phyloP scores from a whole-genome alignment of 2,113 vertebrate genomes.

The Hydrochoerus hydrochaeris region DNA sequence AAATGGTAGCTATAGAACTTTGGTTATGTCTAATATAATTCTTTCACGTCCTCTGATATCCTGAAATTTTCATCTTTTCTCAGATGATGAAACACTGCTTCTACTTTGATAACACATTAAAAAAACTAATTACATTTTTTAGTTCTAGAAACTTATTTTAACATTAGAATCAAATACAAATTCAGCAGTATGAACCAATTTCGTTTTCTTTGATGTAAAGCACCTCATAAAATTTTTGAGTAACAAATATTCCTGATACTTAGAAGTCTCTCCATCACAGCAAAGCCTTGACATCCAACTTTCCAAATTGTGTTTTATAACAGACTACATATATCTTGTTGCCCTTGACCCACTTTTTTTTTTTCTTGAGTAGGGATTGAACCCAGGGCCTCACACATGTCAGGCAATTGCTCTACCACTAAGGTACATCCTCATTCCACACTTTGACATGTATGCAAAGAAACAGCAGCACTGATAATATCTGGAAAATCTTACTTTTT shows the following conservation, averaged over 20 bases:
- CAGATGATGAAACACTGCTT: constrained; percentile 12
- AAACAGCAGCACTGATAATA: neutral
- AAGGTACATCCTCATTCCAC: neutral
- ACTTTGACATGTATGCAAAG: neutral
- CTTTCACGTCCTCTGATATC: constrained; percentile 1
- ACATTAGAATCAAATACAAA: constrained; percentile 42
- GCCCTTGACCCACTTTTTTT: neutral
- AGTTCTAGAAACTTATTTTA: constrained; percentile 19
- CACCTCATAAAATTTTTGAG: neutral
- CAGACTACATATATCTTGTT: neutral
- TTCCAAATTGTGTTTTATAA: neutral
- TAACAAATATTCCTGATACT: neutral
- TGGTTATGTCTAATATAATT: constrained; percentile 29
- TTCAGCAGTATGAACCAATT: constrained; percentile 13
- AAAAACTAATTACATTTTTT: constrained; percentile 10
- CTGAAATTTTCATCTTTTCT: constrained; percentile 22
- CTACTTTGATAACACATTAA: constrained; percentile 19
- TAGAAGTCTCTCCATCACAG: too few species aligned
- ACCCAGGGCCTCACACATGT: neutral
- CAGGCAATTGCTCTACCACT: neutral
- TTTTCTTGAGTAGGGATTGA: neutral
- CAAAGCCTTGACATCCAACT: neutral
- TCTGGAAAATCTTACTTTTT: neutral
- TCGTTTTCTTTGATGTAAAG: neutral
- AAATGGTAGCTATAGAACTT: neutral